Conservation (phyloP, 2,888 invertebrate genomes). For the Monoplex corrugatus region DNA sequence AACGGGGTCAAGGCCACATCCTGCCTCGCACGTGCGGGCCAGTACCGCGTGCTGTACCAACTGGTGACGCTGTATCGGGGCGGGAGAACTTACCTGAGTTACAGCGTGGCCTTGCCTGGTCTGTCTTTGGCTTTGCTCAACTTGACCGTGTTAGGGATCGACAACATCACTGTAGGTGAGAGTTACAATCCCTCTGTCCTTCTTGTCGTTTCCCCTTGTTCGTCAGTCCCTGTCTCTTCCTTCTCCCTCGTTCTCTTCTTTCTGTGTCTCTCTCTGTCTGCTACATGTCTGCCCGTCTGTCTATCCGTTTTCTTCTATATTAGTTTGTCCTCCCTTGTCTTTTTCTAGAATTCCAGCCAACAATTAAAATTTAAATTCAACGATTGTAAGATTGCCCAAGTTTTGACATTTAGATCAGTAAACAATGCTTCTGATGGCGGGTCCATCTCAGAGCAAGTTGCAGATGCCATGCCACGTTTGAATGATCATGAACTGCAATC, state of each 20-base stretch:
- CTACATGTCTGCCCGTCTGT: neutral
- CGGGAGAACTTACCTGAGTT: constrained; percentile 80
- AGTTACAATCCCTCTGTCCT: too few relatives aligned
- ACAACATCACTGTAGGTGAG: constrained; percentile 74
- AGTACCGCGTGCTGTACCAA: neutral
- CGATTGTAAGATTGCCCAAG: too few relatives aligned
- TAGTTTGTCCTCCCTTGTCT: neutral
- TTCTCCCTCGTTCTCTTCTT: too few relatives aligned
- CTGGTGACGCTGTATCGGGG: constrained; percentile 64
- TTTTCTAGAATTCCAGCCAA: too few relatives aligned
- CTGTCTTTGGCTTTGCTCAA: constrained; percentile 81
- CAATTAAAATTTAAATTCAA: too few relatives aligned
- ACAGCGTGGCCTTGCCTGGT: constrained; percentile 81
- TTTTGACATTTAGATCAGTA: too few relatives aligned
- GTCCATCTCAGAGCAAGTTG: too few relatives aligned
- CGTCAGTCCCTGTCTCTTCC: too few relatives aligned
- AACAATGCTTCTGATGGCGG: too few relatives aligned
- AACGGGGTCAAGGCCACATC: neutral
- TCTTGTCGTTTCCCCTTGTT: too few relatives aligned
- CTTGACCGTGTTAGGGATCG: constrained; percentile 83
- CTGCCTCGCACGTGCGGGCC: neutral
- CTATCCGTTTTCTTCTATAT: neutral
- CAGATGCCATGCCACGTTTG: too few relatives aligned
- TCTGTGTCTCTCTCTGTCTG: neutral
- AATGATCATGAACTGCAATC: too few relatives aligned